Conservation (phyloP, 2,888 invertebrate genomes). For the Microctonus hyperodae region DNA sequence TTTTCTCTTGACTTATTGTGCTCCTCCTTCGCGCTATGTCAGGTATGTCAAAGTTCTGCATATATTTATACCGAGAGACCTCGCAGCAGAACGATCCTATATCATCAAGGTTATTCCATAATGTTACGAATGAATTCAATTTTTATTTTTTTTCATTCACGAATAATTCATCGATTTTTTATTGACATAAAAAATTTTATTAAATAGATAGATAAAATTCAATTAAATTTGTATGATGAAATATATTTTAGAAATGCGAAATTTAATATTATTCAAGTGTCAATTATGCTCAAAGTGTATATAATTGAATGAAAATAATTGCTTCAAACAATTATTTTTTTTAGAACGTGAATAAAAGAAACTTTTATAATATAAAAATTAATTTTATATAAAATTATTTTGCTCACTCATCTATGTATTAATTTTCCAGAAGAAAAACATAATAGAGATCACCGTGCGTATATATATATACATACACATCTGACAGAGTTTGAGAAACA, state of each 20-base stretch:
- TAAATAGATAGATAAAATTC: too few species aligned
- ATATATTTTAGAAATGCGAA: too few species aligned
- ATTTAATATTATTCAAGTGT: too few species aligned
- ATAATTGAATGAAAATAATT: too few species aligned
- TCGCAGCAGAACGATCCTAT: slow-evolving; percentile 9
- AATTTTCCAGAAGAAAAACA: background rate
- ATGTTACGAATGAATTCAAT: slow-evolving; percentile 25
- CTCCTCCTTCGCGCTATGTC: slow-evolving; percentile 22
- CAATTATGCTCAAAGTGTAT: too few species aligned
- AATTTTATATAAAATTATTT: background rate
- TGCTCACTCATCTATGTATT: background rate
- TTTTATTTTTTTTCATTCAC: background rate
- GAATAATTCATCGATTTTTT: too few species aligned
- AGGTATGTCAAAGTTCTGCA: slow-evolving; percentile 23
- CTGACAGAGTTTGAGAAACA: background rate
- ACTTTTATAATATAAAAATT: too few species aligned
- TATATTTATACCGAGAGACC: background rate
- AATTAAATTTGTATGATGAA: background rate
- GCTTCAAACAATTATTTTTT: too few species aligned
- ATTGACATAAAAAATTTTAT: too few species aligned
- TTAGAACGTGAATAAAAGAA: too few species aligned
- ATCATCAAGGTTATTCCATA: slow-evolving; percentile 27
- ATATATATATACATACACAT: background rate
- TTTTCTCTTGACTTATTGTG: background rate
- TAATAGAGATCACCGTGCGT: background rate